A percentile compares a stretch with the other conserved stretches of the same genome.
Evolutionary conservation across 2,113 vertebrate species (phyloP).

Genomic region (Prionailurus bengalensis): DNA sequence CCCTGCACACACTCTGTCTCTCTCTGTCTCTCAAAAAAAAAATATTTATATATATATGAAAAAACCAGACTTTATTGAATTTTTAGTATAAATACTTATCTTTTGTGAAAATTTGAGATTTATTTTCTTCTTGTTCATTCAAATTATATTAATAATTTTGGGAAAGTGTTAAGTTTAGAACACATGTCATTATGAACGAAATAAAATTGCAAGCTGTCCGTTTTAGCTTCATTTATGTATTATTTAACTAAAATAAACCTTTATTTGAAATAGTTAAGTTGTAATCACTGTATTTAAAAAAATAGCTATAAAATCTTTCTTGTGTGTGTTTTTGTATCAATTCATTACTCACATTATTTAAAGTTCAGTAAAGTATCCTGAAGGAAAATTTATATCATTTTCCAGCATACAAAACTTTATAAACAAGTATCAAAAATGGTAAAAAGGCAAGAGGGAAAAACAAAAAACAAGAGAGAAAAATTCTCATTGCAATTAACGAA

Average conservation of each 20-base stretch:
- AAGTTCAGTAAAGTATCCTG: not conserved
- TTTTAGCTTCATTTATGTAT: not conserved
- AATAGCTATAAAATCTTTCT: not conserved
- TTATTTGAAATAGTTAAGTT: not conserved
- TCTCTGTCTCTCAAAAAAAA: too few species aligned
- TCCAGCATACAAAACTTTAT: not conserved
- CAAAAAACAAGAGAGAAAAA: not conserved
- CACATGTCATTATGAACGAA: not conserved
- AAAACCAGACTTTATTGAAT: not conserved
- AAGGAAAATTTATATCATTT: not conserved
- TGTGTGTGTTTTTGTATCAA: not conserved
- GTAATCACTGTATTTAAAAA: not conserved
- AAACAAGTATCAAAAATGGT: not conserved
- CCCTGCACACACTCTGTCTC: too few species aligned
- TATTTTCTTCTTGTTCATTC: not conserved
- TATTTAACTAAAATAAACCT: not conserved
- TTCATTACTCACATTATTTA: not conserved
- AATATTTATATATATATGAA: too few species aligned
- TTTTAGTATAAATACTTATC: not conserved
- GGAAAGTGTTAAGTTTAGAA: not conserved
- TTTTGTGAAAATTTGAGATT: not conserved
- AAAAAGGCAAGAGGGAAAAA: not conserved
- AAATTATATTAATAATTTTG: not conserved
- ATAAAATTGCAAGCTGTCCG: not conserved
- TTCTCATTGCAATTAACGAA: not conserved